phyloP scores from a whole-genome alignment of 2,797 vertebrate species.

The Remorina albescens region DNA sequence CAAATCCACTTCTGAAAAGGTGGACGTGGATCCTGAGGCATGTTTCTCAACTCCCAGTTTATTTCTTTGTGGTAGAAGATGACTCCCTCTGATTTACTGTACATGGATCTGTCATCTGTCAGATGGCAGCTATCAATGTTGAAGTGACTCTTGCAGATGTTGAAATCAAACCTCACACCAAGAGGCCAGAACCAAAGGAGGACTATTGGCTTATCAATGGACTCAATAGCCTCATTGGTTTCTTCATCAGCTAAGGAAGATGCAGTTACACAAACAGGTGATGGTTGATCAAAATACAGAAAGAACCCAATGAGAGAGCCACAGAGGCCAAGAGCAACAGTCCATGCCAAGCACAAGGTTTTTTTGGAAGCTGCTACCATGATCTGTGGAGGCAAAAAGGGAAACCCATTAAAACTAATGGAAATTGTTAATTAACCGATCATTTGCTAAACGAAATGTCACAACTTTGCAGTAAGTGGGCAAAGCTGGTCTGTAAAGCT shows the following conservation, averaged over 20 bases:
- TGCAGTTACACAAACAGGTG: neutral
- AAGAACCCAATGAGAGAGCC: neutral
- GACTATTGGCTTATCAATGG: slow-evolving; percentile 41
- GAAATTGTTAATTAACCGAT: neutral
- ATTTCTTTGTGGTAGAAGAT: slow-evolving; percentile 72
- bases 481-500: no score
- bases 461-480: no score
- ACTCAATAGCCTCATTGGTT: neutral
- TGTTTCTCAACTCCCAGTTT: slow-evolving; percentile 82
- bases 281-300: slow-evolving; percentile 7
- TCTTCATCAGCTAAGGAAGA: neutral
- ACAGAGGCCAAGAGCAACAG: neutral
- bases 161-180: slow-evolving; percentile 86
- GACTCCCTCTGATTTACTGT: slow-evolving; percentile 37
- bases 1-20: slow-evolving; percentile 93
- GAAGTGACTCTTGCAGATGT: slow-evolving; percentile 83
- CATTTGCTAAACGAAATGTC: neutral
- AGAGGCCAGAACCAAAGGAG: slow-evolving; percentile 85
- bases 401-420: neutral
- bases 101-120: slow-evolving; percentile 39
- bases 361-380: neutral
- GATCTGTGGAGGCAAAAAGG: slow-evolving; percentile 41
- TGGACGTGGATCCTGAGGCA: slow-evolving; percentile 87
- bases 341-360: neutral
- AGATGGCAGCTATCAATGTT: slow-evolving; percentile 85